These are phyloP conservation scores for Camponotus floridanus DNA, from an alignment of 1,140 invertebrate species.

Conservation along the genomic window DNA sequence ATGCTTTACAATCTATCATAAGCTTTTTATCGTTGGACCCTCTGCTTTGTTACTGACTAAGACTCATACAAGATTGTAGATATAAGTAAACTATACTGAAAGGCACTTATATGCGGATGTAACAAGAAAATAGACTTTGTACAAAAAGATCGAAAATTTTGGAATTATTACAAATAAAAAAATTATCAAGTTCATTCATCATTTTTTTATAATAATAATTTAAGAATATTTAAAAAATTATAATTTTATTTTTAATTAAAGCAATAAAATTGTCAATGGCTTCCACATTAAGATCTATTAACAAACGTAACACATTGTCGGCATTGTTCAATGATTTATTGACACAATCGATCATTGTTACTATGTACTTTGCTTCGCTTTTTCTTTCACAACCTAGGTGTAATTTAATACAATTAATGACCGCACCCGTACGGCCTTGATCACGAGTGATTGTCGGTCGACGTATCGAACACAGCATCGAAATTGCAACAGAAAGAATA, in stretches of 20 bases:
- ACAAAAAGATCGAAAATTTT: background rate
- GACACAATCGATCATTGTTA: conserved; percentile 34
- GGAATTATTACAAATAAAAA: background rate
- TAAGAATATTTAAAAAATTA: background rate
- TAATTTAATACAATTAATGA: conserved; percentile 65
- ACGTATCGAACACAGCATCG: conserved; percentile 51
- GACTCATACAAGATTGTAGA: conserved; percentile 26
- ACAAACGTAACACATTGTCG: background rate
- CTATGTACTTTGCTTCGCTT: conserved; percentile 34
- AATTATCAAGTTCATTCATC: background rate
- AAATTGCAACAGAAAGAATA: conserved; percentile 60
- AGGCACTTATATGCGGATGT: background rate
- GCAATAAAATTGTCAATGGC: background rate
- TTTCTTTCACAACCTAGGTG: conserved; percentile 28
- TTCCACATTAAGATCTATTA: background rate
- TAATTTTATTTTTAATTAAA: background rate
- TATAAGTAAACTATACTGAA: conserved; percentile 22
- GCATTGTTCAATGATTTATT: conserved; percentile 23
- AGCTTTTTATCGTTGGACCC: conserved; percentile 27
- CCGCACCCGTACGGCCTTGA: conserved; percentile 53
- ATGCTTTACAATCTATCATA: conserved; percentile 46
- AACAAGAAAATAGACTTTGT: background rate
- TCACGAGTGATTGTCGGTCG: conserved; percentile 47
- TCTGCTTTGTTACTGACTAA: conserved; percentile 27
- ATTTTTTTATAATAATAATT: background rate